phyloP scores from a whole-genome alignment of 2,888 invertebrate species.

The Mesorhabditis spiculigera region DNA sequence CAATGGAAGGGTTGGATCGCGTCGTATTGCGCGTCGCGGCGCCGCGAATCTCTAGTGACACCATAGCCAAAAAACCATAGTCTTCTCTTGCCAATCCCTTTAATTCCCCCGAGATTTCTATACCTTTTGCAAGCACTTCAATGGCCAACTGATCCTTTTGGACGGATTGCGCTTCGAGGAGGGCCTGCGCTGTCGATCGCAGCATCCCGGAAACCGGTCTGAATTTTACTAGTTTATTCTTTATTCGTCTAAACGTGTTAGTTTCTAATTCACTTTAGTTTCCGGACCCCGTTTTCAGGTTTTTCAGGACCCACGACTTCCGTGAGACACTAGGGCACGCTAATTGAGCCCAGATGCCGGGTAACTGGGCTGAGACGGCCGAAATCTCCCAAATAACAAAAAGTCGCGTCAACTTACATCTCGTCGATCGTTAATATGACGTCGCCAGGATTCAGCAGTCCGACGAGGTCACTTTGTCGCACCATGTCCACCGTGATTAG shows the following conservation, averaged over 20 bases:
- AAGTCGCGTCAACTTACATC: constrained; percentile 19
- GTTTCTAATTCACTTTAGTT: not conserved
- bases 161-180: constrained; percentile 28
- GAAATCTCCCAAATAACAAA: not conserved
- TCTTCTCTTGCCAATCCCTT: no score
- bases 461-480: constrained; percentile 29
- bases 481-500: constrained; percentile 34
- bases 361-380: not conserved
- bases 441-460: constrained; percentile 33
- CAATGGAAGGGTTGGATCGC: no score
- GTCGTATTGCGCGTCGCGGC: no score
- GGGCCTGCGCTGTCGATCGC: constrained; percentile 25
- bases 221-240: not conserved
- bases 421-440: constrained; percentile 28
- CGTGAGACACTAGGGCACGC: not conserved
- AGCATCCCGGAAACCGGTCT: constrained; percentile 37
- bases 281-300: not conserved
- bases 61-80: no score
- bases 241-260: not conserved
- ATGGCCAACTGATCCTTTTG: constrained; percentile 33
- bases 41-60: no score
- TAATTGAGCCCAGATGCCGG: not conserved
- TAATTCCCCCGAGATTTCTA: not conserved
- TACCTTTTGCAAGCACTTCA: constrained; percentile 37
- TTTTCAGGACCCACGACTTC: constrained; percentile 6